Evolutionary conservation across 2,888 invertebrate genomes (phyloP).

Genomic region (Netelia melanura): DNA sequence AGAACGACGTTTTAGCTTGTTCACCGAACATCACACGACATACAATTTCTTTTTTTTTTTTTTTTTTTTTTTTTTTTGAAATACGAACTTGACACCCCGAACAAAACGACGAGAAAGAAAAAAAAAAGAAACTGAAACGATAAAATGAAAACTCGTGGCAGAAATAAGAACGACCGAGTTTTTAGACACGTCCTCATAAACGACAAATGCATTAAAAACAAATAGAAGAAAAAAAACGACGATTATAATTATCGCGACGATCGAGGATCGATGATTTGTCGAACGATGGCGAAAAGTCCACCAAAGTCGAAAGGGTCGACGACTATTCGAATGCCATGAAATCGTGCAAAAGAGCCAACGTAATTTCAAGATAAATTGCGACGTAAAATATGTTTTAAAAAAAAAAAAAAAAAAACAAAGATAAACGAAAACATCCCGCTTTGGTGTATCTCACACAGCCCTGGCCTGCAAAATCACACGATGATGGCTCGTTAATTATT

Average conservation of each 20-base stretch:
- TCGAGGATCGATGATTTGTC: too few species aligned
- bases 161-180: background rate
- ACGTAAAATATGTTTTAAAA: constrained; percentile 16
- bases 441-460: constrained; percentile 55
- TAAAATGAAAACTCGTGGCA: background rate
- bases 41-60: background rate
- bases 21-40: background rate
- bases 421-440: constrained; percentile 34
- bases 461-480: constrained; percentile 60
- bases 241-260: too few species aligned
- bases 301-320: constrained; percentile 6
- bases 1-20: background rate
- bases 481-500: constrained; percentile 50
- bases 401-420: background rate
- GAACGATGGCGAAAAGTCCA: background rate
- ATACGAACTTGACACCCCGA: background rate
- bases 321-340: constrained; percentile 57
- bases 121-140: background rate
- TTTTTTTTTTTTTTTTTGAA: background rate
- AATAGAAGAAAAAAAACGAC: too few species aligned
- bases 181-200: background rate
- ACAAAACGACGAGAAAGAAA: background rate
- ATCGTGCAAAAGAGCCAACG: background rate
- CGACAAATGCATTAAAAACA: background rate
- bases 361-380: background rate